Percentiles rank a stretch among this genome's conserved stretches.
phyloP scores from a whole-genome alignment of 2,797 vertebrate species.

The Periparus ater region DNA sequence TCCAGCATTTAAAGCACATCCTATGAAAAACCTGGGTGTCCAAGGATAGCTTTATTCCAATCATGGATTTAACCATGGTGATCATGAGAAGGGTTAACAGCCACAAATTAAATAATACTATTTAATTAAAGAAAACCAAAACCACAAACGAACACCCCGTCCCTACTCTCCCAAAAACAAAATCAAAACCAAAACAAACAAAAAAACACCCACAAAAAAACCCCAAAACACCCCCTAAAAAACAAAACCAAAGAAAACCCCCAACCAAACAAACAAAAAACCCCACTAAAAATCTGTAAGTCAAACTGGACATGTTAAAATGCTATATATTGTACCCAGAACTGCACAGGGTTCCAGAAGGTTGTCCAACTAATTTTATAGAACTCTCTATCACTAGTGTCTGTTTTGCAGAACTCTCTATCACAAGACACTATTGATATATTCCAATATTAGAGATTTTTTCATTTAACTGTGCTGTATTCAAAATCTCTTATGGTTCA shows the following conservation, averaged over 20 bases:
- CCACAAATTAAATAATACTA: not conserved
- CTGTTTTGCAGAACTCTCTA: not conserved
- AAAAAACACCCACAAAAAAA: too few species aligned
- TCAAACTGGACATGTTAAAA: not conserved
- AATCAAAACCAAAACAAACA: too few species aligned
- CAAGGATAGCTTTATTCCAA: not conserved
- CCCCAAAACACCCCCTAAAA: not conserved
- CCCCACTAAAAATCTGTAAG: not conserved
- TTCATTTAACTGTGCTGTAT: not conserved
- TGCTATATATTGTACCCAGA: not conserved
- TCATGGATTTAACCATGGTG: not conserved
- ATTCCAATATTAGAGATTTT: not conserved
- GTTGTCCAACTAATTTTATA: not conserved
- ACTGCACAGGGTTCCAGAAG: not conserved
- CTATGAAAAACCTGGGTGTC: not conserved
- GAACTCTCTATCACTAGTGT: too few species aligned
- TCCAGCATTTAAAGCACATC: not conserved
- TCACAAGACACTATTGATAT: not conserved
- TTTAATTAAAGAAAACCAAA: not conserved
- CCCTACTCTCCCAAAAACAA: too few species aligned
- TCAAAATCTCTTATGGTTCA: fast-evolving
- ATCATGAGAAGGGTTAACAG: not conserved
- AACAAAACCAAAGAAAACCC: too few species aligned
- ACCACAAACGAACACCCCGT: not conserved
- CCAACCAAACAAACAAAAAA: too few species aligned